Percentiles rank a stretch among this genome's conserved stretches.
phyloP scores from a whole-genome alignment of 2,797 vertebrate species.

The Phrynocephalus guinanensis region DNA sequence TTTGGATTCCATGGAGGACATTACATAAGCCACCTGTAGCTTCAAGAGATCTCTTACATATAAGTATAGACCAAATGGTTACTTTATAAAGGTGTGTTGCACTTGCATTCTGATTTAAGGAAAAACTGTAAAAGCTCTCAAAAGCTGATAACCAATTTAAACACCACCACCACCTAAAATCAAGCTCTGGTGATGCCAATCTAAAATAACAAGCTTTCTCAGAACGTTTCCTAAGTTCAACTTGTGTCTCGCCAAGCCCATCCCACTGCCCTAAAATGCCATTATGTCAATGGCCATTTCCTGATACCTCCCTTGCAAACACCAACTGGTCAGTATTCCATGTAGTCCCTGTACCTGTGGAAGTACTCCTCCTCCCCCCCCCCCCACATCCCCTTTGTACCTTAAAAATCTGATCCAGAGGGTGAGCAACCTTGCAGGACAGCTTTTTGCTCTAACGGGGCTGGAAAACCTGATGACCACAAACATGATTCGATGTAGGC shows the following conservation, averaged over 20 bases:
- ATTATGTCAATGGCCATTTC: not conserved
- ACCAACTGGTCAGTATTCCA: too few species aligned
- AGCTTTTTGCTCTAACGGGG: too few species aligned
- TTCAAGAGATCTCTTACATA: not conserved
- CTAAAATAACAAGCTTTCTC: not conserved
- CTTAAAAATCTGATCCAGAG: too few species aligned
- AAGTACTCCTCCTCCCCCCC: too few species aligned
- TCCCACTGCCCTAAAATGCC: not conserved
- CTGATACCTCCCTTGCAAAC: fast-evolving
- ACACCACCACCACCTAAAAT: not conserved
- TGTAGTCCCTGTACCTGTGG: too few species aligned
- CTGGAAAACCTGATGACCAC: too few species aligned
- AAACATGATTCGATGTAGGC: not conserved
- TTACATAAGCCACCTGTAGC: not conserved
- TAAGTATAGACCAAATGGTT: not conserved
- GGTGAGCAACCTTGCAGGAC: too few species aligned
- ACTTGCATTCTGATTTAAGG: not conserved
- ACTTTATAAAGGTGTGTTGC: not conserved
- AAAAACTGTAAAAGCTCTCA: not conserved
- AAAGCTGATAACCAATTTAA: not conserved
- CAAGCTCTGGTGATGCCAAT: not conserved
- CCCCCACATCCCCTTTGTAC: too few species aligned
- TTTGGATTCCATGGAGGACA: not conserved
- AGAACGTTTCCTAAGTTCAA: not conserved
- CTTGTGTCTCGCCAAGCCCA: not conserved